These are phyloP conservation scores for Gila orcuttii DNA, from an alignment of 2,113 vertebrate species.

Conservation along the genomic window DNA sequence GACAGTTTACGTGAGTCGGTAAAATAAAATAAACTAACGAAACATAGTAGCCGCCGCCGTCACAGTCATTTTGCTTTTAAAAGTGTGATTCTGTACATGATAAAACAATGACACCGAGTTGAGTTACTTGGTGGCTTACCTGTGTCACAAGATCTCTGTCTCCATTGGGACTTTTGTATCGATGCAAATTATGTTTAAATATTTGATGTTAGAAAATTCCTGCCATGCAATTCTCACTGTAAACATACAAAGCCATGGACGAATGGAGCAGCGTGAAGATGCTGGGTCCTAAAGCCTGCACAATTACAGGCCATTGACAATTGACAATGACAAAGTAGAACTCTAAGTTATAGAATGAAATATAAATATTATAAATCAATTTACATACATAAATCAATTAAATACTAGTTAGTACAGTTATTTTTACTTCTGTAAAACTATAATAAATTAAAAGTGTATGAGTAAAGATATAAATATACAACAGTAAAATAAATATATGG, in stretches of 20 bases:
- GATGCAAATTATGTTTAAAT: constrained; percentile 39
- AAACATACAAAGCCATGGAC: constrained; percentile 54
- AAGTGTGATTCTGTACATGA: background rate
- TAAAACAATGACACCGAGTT: background rate
- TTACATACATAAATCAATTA: too few species aligned
- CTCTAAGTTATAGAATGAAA: too few species aligned
- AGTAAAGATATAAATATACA: background rate
- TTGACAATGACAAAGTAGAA: background rate
- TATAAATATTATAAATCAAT: too few species aligned
- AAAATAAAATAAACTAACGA: background rate
- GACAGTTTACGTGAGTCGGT: background rate
- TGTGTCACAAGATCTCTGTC: constrained; percentile 53
- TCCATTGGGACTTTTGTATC: constrained; percentile 47
- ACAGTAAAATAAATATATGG: background rate
- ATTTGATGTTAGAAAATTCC: constrained; percentile 46
- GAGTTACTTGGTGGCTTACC: constrained; percentile 37
- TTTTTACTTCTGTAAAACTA: background rate
- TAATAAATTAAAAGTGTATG: background rate
- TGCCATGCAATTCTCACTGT: constrained; percentile 51
- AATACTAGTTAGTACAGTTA: background rate
- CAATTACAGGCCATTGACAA: background rate
- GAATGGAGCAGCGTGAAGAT: background rate
- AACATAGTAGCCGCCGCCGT: background rate
- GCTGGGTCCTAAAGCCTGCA: constrained; percentile 52
- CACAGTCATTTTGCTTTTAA: background rate